These are phyloP conservation scores for Athrips mouffetella DNA, from an alignment of 2,888 invertebrate species.

Conservation along the genomic window DNA sequence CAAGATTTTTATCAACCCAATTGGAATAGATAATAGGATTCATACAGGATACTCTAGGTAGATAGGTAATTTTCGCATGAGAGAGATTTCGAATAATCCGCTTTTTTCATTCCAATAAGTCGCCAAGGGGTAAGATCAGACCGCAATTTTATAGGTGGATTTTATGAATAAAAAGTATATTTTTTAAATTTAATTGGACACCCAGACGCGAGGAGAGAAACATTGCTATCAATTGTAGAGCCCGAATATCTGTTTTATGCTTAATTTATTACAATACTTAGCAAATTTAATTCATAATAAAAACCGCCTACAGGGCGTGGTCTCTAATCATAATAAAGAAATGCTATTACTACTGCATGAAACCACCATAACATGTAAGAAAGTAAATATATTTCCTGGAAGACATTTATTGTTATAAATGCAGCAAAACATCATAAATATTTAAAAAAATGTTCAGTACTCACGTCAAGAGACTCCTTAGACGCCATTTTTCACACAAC, in stretches of 20 bases:
- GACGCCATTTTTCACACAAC: slow-evolving; percentile 76
- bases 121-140: too few species aligned
- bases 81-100: too few species aligned
- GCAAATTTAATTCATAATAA: slow-evolving; percentile 25
- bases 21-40: too few species aligned
- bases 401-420: slow-evolving; percentile 13
- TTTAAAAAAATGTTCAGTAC: slow-evolving; percentile 45
- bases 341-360: not conserved
- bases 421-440: slow-evolving; percentile 24
- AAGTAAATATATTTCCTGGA: slow-evolving; percentile 1
- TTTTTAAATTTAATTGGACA: not conserved
- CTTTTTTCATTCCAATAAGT: too few species aligned
- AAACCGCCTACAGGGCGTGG: slow-evolving; percentile 50
- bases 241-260: not conserved
- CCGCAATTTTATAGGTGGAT: too few species aligned
- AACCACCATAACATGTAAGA: slow-evolving; percentile 1
- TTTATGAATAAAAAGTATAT: slow-evolving; percentile 8
- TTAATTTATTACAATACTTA: slow-evolving; percentile 15
- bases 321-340: slow-evolving; percentile 18
- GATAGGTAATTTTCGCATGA: too few species aligned
- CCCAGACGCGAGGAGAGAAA: not conserved
- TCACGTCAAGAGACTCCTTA: slow-evolving; percentile 75
- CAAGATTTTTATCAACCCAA: too few species aligned
- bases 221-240: not conserved
- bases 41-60: too few species aligned